Conservation (phyloP, 2,888 invertebrate genomes). For the Scelioninae gen. 2 region DNA sequence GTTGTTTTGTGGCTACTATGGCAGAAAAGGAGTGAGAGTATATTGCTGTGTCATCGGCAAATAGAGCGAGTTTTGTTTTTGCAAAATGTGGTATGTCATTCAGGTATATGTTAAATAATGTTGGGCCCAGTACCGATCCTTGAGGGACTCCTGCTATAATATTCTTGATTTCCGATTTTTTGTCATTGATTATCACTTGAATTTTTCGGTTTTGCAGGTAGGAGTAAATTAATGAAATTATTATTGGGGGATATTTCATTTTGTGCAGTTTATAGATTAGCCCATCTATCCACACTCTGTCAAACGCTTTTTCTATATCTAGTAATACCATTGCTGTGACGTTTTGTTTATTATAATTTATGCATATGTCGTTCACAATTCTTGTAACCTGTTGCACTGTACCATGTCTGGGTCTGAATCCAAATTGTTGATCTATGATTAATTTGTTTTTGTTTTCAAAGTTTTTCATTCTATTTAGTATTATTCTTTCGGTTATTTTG, state of each 20-base stretch:
- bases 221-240: conserved; percentile 62
- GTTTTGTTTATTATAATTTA: conserved; percentile 63
- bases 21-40: conserved; percentile 44
- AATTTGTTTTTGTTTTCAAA: conserved; percentile 54
- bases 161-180: conserved; percentile 6
- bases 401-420: conserved; percentile 65
- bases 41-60: conserved; percentile 49
- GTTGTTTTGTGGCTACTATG: conserved; percentile 47
- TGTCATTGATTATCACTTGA: conserved; percentile 57
- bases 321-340: conserved; percentile 64
- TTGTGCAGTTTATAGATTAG: conserved; percentile 65
- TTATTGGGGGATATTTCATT: conserved; percentile 54
- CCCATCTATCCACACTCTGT: conserved; percentile 67
- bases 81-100: conserved; percentile 52
- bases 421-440: conserved; percentile 63
- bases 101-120: conserved; percentile 61
- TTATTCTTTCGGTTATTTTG: conserved; percentile 52
- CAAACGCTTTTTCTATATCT: conserved; percentile 55
- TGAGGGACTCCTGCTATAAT: conserved; percentile 54
- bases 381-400: conserved; percentile 66
- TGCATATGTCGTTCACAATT: conserved; percentile 62
- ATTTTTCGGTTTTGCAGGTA: conserved; percentile 62
- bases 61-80: conserved; percentile 47
- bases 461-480: conserved; percentile 45
- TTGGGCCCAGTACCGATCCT: conserved; percentile 60